Percentiles rank a stretch among this genome's conserved stretches.
These are phyloP conservation scores for Rhinichthys osculus DNA, from an alignment of 2,797 vertebrate genomes.

Conservation along the genomic window DNA sequence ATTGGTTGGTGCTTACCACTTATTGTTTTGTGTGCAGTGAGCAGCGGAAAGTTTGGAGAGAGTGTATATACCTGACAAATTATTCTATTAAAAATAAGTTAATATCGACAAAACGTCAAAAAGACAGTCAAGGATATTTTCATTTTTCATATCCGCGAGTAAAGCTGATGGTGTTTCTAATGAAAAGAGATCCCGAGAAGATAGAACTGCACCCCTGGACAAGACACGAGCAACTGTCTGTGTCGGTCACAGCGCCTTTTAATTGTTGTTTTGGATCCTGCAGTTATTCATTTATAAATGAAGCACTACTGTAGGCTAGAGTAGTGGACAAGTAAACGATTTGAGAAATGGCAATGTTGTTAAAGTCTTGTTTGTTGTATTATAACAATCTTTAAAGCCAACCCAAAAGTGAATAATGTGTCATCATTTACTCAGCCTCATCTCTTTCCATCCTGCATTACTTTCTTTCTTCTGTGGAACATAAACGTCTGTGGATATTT, in stretches of 20 bases:
- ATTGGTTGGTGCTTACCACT: not conserved
- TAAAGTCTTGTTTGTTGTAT: not conserved
- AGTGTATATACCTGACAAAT: no score
- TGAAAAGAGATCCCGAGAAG: no score
- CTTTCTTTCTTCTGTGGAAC: no score
- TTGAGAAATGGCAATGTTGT: not conserved
- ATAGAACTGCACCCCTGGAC: no score
- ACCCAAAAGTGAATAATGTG: not conserved
- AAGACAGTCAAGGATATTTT: not conserved
- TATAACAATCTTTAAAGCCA: not conserved
- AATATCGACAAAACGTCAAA: no score
- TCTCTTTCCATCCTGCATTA: not conserved
- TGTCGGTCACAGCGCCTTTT: no score
- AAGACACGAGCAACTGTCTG: no score
- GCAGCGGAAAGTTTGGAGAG: not conserved
- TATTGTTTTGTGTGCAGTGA: not conserved
- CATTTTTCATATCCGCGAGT: not conserved
- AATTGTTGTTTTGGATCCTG: no score
- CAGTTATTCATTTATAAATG: no score
- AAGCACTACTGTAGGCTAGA: not conserved
- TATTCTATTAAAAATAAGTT: no score
- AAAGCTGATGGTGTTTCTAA: not conserved
- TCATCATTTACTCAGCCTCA: not conserved
- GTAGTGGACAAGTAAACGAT: not conserved
- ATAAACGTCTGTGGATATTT: no score